phyloP scores from a whole-genome alignment of 2,113 vertebrate species.

The Phrynosoma blainvillii region DNA sequence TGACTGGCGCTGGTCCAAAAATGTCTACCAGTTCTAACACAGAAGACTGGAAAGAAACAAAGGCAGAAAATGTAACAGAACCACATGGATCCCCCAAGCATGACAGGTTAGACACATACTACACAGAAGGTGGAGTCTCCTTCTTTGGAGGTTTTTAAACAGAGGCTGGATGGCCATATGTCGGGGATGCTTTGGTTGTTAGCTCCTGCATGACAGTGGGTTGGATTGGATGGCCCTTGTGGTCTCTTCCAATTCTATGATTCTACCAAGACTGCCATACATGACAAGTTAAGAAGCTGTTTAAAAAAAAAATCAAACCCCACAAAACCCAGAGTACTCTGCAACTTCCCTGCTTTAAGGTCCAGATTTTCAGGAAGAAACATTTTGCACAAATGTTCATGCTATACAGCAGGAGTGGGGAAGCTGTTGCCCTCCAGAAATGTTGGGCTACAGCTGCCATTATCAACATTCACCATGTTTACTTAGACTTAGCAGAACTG shows the following conservation, averaged over 20 bases:
- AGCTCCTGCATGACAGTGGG: too few relatives aligned
- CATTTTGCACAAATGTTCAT: neutral
- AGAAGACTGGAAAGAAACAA: constrained; percentile 81
- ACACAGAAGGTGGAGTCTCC: too few relatives aligned
- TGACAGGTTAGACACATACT: neutral
- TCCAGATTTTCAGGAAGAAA: neutral
- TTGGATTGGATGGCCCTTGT: too few relatives aligned
- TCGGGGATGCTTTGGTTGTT: too few relatives aligned
- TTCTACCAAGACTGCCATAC: neutral
- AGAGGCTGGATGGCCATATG: too few relatives aligned
- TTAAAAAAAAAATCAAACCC: too few relatives aligned
- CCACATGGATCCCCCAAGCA: neutral
- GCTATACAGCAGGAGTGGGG: neutral
- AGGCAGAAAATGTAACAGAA: constrained; percentile 34
- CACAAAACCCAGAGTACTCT: too few relatives aligned
- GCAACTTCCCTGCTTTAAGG: neutral
- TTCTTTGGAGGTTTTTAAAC: too few relatives aligned
- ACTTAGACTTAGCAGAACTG: neutral
- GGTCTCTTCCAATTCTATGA: too few relatives aligned
- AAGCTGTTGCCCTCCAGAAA: neutral
- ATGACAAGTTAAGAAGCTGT: neutral
- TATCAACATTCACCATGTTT: neutral
- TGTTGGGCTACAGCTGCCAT: neutral
- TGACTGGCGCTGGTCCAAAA: constrained; percentile 79
- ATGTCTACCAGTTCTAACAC: constrained; percentile 93